Percentiles rank a stretch among this genome's conserved stretches.
phyloP scores from a whole-genome alignment of 1,140 invertebrate genomes.

The Drosophila subpulchrella region DNA sequence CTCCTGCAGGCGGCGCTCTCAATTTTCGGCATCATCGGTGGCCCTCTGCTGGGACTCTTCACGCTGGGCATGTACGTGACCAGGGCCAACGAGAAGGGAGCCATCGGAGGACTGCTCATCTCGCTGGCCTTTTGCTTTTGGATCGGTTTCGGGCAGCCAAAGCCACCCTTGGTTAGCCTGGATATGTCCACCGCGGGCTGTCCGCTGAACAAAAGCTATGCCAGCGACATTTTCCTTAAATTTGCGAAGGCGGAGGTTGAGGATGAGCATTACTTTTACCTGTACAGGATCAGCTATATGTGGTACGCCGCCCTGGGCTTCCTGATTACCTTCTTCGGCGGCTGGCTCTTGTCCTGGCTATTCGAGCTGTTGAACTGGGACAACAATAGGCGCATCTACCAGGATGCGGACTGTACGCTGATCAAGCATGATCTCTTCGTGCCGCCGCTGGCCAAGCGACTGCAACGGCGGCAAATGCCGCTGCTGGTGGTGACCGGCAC shows the following conservation, averaged over 20 bases:
- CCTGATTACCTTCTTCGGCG: conserved; percentile 87
- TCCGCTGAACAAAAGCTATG: conserved; percentile 48
- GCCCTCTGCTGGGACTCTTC: conserved; percentile 92
- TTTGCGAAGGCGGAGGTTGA: background rate
- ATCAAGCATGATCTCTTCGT: conserved; percentile 88
- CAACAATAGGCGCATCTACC: conserved; percentile 66
- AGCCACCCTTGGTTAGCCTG: conserved; percentile 87
- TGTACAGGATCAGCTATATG: conserved; percentile 91
- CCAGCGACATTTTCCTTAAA: conserved; percentile 23
- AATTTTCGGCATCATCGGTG: conserved; percentile 92
- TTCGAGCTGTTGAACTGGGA: conserved; percentile 66
- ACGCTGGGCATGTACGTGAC: conserved; percentile 91
- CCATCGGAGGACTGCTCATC: conserved; percentile 87
- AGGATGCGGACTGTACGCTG: conserved; percentile 52
- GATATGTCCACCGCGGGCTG: conserved; percentile 87
- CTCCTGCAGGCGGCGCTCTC: conserved; percentile 90
- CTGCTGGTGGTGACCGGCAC: conserved; percentile 67
- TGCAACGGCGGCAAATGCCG: conserved; percentile 73
- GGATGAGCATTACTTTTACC: conserved; percentile 67
- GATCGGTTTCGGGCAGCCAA: conserved; percentile 94
- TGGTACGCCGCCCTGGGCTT: conserved; percentile 92
- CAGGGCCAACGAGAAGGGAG: conserved; percentile 89
- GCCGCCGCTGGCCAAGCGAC: conserved; percentile 86
- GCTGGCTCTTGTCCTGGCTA: conserved; percentile 87
- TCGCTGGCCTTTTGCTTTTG: conserved; percentile 91